Evolutionary conservation across 2,113 vertebrate genomes (phyloP), one percentile per base, ranked within the genome.

Genomic region (Lampris megalopsis): DNA sequence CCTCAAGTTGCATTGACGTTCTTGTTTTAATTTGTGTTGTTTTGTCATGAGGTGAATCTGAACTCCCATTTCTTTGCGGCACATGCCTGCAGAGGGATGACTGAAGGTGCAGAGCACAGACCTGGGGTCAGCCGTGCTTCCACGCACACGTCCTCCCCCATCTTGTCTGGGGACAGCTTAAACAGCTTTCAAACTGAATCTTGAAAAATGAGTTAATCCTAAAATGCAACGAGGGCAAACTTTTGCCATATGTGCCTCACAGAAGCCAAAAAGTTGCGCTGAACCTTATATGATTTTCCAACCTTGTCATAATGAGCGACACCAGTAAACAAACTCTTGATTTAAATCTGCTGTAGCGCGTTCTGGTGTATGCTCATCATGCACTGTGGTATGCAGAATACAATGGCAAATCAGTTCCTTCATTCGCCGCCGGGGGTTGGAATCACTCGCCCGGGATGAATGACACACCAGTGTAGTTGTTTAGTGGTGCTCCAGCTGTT

Each of bases 321-420:
- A 52, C 11, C 50, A 77, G 75, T 68, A 79, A 86, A 89, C 68
- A 85, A 73, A 83, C 67, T 79, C 85, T 68, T 88, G 80, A 89
- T 91, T 91, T 57, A 84, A 84, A 80, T 81, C 68, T 80, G 79
- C 72, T 73, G 70, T 78, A 91, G 76, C 67, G 88, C 77, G 40
- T 57, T 66, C 72, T 71, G 83, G 92, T 87, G 72, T 72, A 77
- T 88, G 75, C 75, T 78, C 81, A 76, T 80, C 79, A 71, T 75
- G 66, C 62, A 59, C 68, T 13, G 63, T 58, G 24, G 65, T 77
- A 77, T 79, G 83, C 70, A 75, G 64, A 81, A 79, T 84, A 70
- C 72, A 43, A 76, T 76, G 67, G 75, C 77, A 90, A 88, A 90
- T 84, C 68, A 82, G 24, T 66, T 72, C 47, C 73, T 71, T 69